Evolutionary conservation across 1,140 invertebrate genomes (phyloP), one percentile per base, ranked within the genome.

Genomic region (Aphaenogaster ashmeadi): DNA sequence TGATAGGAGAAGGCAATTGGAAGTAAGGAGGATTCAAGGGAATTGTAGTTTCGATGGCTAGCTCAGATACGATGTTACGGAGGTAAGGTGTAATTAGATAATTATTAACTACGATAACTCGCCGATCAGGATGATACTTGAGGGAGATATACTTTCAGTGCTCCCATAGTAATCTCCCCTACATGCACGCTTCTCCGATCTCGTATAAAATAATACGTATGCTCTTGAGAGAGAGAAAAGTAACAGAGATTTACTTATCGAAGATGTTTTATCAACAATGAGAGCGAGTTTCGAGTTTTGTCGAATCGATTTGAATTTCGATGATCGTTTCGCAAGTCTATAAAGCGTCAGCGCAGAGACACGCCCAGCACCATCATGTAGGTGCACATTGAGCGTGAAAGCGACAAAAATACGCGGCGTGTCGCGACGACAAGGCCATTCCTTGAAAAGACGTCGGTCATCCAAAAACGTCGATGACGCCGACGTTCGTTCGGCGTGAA

Each of bases 391-490:
- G 44, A 79, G 7, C 27, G 75, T 36, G 60, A 79, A 52, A 67
- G 62, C 50, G 47, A 80, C 47, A 69, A 71, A 64, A 50, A n/a
- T 64, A 62, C 27, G 18, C 18, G n/a, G 27, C 56, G 15, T 69
- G 78, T 54, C 36, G 27, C 67, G 52, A 38, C 11, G 54, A 47
- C 27, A 36, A 80, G 60, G 27, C 27, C 33, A 3, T n/a, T 44
- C n/a, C 69, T 33, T 18, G 38, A 9, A 74, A 56, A 58, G n/a
- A 69, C 41, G 75, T 44, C 60, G 80, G 15, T 64, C 41, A 47
- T 74, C 21, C 69, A 44, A 50, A 84, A 84, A 74, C 56, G 54
- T 75, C 80, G 80, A 84, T 84, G 80, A 84, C 69, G 69, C 27
- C 13, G 64, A 41, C 79, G 50, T 79, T 75, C 52, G 47, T 52